These are phyloP conservation scores for Catotricha subobsoleta DNA, from an alignment of 2,888 invertebrate species.

Conservation along the genomic window DNA sequence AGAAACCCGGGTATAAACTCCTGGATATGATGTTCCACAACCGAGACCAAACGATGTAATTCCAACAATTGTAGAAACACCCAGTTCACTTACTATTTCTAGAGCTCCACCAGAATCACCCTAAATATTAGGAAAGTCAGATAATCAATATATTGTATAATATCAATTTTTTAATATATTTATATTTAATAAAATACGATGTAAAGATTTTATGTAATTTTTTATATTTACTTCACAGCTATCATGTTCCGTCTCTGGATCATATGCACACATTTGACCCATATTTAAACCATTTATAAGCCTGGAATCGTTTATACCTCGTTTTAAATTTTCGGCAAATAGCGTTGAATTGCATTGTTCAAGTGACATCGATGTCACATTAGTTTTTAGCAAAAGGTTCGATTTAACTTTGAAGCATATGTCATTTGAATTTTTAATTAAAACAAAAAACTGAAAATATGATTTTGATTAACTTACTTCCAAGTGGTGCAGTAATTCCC, in stretches of 20 bases:
- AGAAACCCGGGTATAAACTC: conserved; percentile 23
- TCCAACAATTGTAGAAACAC: conserved; percentile 19
- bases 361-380: conserved; percentile 13
- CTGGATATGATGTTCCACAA: conserved; percentile 18
- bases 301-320: neutral
- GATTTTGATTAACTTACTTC: conserved; percentile 11
- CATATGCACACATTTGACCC: conserved; percentile 16
- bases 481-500: conserved; percentile 12
- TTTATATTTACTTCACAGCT: conserved; percentile 21
- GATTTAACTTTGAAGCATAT: neutral
- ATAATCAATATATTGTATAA: neutral
- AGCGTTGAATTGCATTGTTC: conserved; percentile 10
- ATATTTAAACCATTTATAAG: conserved; percentile 10
- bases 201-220: neutral
- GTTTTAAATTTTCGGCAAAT: conserved; percentile 4
- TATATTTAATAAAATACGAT: too few species aligned
- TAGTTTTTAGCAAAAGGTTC: conserved; percentile 12
- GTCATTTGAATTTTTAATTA: conserved; percentile 4
- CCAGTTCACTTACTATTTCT: conserved; percentile 14
- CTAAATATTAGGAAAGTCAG: neutral
- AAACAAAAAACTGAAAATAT: neutral
- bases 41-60: conserved; percentile 21
- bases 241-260: conserved; percentile 15
- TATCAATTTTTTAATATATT: too few species aligned
- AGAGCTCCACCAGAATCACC: conserved; percentile 15